Base-by-base conservation (phyloP, 1,140 invertebrate species). In the Drosophila bifasciata region DNA sequence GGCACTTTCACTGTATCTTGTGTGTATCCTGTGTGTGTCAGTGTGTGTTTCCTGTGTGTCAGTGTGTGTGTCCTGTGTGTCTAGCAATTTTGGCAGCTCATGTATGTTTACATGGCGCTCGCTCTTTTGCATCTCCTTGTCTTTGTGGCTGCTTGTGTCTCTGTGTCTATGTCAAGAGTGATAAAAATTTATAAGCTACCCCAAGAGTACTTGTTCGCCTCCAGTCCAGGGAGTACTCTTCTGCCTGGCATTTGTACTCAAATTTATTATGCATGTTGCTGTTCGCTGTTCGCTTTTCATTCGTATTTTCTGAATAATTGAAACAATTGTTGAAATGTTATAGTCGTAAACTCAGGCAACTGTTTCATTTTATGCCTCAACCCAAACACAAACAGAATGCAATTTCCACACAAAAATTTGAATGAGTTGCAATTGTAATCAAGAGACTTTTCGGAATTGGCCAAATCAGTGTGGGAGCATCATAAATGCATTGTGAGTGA, bases 101-200 rank as follows among this genome's bases (percentile, higher is more conserved):
- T 73, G 36, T 50, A 41, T 76, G 62, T 64, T 72, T 76, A 61
- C 72, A 68, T 43, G 45, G 56, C 19, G 44, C 57, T 60, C 41
- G 40, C 50, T 55, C 56, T 49, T 49, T 51, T 28, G 16, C 28
- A n/a, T 50, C 16, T 41, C 15, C 5, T 36, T 45, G 11, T 17
- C 19, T 63, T n/a, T 52, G 21, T 43, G 25, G n/a, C n/a, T 72
- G 41, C 32, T 16, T 19, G 52, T 17, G 13, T 25, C 11, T 51
- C 19, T 52, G 32, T 69, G 56, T 25, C 6, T 43, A 8, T 49
- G 25, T 61, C 62, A 59, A 71, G 48, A 21, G 49, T 68, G 40
- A 77, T 85, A 81, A 73, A 86, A 85, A 80, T 77, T 40, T 61
- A 77, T 77, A 67, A 79, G 58, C 60, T 58, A 15, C n/a, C 13